Evolutionary conservation across 2,113 vertebrate genomes (phyloP).

Genomic region (Ascaphus truei): DNA sequence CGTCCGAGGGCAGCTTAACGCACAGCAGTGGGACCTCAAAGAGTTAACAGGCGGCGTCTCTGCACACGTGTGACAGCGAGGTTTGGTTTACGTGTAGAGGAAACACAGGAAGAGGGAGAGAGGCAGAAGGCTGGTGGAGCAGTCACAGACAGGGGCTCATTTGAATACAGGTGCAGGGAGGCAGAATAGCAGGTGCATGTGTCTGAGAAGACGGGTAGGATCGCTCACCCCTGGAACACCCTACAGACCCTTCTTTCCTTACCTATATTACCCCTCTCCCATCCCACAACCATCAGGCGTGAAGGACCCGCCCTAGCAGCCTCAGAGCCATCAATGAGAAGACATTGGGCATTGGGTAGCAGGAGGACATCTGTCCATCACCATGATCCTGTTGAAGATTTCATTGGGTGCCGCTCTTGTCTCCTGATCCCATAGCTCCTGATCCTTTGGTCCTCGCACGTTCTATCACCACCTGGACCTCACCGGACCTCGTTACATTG

Average conservation of each 20-base stretch:
- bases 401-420: not conserved
- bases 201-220: too few relatives aligned
- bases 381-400: too few relatives aligned
- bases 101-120: not conserved
- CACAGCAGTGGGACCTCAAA: not conserved
- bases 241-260: not conserved
- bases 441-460: not conserved
- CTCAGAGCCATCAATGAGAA: slow-evolving; percentile 17
- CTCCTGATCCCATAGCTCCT: not conserved
- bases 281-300: not conserved
- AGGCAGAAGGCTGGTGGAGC: too few relatives aligned
- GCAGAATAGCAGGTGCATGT: not conserved
- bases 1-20: not conserved
- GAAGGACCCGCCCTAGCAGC: not conserved
- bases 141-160: not conserved
- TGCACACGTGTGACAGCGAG: not conserved
- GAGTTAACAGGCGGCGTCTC: not conserved
- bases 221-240: not conserved
- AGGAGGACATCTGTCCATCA: too few relatives aligned
- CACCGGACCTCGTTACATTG: too few relatives aligned
- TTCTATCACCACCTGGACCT: not conserved
- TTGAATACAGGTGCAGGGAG: not conserved
- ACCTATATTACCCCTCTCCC: not conserved
- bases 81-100: not conserved
- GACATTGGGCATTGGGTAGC: slow-evolving; percentile 9